Base-by-base conservation (phyloP, 2,797 vertebrate genomes). In the Crax fasciolata region DNA sequence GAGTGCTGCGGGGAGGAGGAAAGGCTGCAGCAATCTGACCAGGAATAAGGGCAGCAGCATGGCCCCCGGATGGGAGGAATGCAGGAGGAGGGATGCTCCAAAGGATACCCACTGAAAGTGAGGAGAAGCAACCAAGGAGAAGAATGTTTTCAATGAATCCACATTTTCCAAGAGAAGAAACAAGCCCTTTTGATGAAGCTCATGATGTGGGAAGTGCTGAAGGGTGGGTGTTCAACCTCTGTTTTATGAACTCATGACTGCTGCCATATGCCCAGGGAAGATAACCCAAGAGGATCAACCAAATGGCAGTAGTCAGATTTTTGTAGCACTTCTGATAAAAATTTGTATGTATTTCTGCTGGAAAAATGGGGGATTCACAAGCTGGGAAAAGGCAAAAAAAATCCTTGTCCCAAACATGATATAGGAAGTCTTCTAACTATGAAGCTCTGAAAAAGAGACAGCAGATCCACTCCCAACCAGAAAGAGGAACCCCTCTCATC, bases 11-110 rank as follows among this genome's bases (percentile, higher is more conserved):
- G 75, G 77, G 57, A 93, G 77, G 74, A 81, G 84, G 74, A 73
- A 91, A 65, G 55, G 67, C 68, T 70, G 48, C 27, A 10, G 89
- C 58, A 83, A 91, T 73, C 8, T 0, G 1, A 82, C 87, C 94
- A 84, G 63, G 85, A 96, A 88, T 88, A 95, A 96, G 87, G 77
- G 89, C 79, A 76, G 84, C 73, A 87, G 86, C 67, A 90, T 24
- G 71, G 83, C 85, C 88, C 44, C 32, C 83, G 70, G 95, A 91
- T 58, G 82, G 80, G 23, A 94, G 77, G 55, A 93, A 94, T 0
- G 48, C 67, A 68, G 79, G 49, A 68, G 46, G 84, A 58, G 62
- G 35, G n/a, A 1, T 93, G 32, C 70, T 76, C 74, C 2, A 0
- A 76, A 72, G 63, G 52, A 61, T 32, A 39, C 25, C 32, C 1